phyloP scores from a whole-genome alignment of 2,888 invertebrate species.

The Folsomia candida region DNA sequence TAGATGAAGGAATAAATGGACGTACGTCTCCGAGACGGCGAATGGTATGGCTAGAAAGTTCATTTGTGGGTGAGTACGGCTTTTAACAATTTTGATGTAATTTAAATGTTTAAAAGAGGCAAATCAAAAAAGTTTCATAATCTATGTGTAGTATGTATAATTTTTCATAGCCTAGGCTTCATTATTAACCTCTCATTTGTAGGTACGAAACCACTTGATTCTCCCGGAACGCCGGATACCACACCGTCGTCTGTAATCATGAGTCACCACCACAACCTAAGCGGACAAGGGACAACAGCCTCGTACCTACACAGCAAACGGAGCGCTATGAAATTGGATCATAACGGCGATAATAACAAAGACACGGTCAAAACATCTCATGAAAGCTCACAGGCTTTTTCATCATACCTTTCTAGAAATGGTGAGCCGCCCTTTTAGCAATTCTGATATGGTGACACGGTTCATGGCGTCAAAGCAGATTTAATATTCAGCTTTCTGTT shows the following conservation, averaged over 20 bases:
- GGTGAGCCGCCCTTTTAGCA: conserved; percentile 43
- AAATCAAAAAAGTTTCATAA: too few relatives aligned
- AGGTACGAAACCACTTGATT: conserved; percentile 69
- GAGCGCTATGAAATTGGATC: conserved; percentile 14
- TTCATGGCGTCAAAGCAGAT: background rate
- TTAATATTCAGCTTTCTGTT: background rate
- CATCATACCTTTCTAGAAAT: conserved; percentile 44
- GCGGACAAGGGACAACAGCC: conserved; percentile 20
- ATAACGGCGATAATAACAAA: conserved; percentile 15
- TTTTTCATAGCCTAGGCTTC: too few relatives aligned
- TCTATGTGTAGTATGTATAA: too few relatives aligned
- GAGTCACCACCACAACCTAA: conserved; percentile 32
- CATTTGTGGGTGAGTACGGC: too few relatives aligned
- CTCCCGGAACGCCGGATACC: conserved; percentile 73
- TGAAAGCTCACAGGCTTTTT: conserved; percentile 27
- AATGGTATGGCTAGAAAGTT: conserved; percentile 87
- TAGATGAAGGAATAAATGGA: conserved; percentile 53
- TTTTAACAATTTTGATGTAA: too few relatives aligned
- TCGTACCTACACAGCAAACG: conserved; percentile 19
- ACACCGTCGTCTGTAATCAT: conserved; percentile 56
- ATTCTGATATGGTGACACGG: conserved; percentile 35
- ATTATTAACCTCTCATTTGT: too few relatives aligned
- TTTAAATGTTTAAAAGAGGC: too few relatives aligned
- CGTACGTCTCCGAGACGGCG: conserved; percentile 54
- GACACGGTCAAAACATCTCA: conserved; percentile 16